These are phyloP conservation scores for Drosophila fuyamai DNA, from an alignment of 1,140 invertebrate species.

Conservation along the genomic window DNA sequence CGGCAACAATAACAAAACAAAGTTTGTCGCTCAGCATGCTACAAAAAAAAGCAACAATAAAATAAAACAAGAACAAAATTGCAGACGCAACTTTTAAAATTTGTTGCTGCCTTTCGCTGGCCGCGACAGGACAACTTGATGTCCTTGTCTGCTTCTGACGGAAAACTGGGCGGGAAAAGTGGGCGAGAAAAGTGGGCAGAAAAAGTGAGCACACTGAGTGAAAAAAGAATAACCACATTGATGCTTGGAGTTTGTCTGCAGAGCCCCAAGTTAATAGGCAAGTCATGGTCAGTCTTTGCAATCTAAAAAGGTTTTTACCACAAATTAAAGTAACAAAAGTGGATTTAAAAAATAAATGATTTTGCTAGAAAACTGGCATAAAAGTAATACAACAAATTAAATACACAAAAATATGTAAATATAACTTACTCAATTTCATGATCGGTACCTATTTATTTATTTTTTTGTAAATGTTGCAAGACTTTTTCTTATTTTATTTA, in stretches of 20 bases:
- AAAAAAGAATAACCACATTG: constrained; percentile 35
- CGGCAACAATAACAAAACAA: constrained; percentile 56
- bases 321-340: neutral
- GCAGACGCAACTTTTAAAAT: constrained; percentile 50
- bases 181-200: neutral
- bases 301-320: neutral
- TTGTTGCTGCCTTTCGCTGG: constrained; percentile 38
- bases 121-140: constrained; percentile 51
- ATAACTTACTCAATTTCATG: no score
- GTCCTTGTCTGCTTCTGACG: constrained; percentile 51
- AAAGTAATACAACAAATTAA: neutral
- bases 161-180: neutral
- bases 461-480: no score
- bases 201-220: constrained; percentile 14
- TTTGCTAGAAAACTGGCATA: neutral
- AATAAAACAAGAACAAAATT: constrained; percentile 43
- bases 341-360: no score
- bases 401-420: neutral
- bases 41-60: constrained; percentile 20
- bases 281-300: constrained; percentile 5
- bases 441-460: no score
- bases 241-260: constrained; percentile 21
- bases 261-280: neutral
- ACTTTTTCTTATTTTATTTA: no score
- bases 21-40: constrained; percentile 56